These are phyloP conservation scores for Oophaga pumilio DNA, from an alignment of 2,113 vertebrate genomes.

Conservation along the genomic window DNA sequence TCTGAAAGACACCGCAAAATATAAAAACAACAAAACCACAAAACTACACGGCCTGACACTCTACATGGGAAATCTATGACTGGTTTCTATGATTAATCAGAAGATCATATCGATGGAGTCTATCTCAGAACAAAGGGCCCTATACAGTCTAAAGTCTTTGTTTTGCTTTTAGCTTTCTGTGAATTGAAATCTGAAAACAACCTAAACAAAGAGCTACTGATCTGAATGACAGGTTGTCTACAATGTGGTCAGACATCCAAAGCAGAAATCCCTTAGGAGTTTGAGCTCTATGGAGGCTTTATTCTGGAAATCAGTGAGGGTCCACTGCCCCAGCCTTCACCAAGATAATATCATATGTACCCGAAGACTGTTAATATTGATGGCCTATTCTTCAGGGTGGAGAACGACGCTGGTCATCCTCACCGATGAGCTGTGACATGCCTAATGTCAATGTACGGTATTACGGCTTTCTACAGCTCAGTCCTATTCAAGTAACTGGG, in stretches of 20 bases:
- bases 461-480: too few species aligned
- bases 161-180: neutral
- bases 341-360: neutral
- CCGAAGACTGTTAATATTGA: too few species aligned
- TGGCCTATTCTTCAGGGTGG: too few species aligned
- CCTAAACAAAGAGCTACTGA: neutral
- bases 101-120: neutral
- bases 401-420: too few species aligned
- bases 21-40: too few species aligned
- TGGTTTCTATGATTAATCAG: neutral
- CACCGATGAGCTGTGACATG: too few species aligned
- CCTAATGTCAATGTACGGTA: too few species aligned
- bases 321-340: neutral
- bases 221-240: neutral
- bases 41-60: too few species aligned
- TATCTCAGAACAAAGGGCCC: neutral
- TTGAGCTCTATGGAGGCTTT: neutral
- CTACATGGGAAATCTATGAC: too few species aligned
- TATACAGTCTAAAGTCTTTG: neutral
- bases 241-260: neutral
- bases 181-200: neutral
- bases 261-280: too few species aligned
- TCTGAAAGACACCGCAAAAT: too few species aligned
- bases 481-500: too few species aligned
- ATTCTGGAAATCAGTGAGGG: neutral